phyloP scores from a whole-genome alignment of 2,113 vertebrate genomes.

The Argyrosomus japonicus region DNA sequence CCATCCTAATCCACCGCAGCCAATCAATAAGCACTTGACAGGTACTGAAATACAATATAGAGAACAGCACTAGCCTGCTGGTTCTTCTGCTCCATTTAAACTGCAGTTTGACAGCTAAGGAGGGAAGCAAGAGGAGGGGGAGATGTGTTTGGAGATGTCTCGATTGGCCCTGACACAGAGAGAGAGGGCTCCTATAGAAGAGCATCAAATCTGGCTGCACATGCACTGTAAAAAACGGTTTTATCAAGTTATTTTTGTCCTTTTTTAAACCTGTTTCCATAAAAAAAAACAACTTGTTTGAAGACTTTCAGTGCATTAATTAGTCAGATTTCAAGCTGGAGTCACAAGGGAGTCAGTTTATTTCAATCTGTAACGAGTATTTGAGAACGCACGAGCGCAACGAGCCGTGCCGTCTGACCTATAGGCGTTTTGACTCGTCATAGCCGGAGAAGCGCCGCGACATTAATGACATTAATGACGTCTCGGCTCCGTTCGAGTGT shows the following conservation, averaged over 20 bases:
- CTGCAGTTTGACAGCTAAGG: conserved; percentile 59
- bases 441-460: background rate
- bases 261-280: background rate
- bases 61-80: conserved; percentile 57
- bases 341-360: background rate
- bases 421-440: background rate
- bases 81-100: conserved; percentile 68
- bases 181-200: background rate
- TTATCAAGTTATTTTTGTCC: background rate
- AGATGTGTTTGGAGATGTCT: conserved; percentile 48
- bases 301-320: background rate
- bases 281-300: background rate
- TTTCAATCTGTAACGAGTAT: background rate
- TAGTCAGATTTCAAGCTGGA: background rate
- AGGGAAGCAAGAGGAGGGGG: conserved; percentile 10
- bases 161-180: conserved; percentile 31
- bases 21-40: conserved; percentile 80
- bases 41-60: conserved; percentile 74
- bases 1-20: conserved; percentile 70
- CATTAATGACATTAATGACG: background rate
- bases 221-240: background rate
- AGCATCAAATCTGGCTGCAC: conserved; percentile 6
- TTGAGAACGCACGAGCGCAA: background rate
- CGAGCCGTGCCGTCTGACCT: background rate
- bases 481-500: background rate